phyloP scores from a whole-genome alignment of 1,140 invertebrate species.

The Brachionus rubens region DNA sequence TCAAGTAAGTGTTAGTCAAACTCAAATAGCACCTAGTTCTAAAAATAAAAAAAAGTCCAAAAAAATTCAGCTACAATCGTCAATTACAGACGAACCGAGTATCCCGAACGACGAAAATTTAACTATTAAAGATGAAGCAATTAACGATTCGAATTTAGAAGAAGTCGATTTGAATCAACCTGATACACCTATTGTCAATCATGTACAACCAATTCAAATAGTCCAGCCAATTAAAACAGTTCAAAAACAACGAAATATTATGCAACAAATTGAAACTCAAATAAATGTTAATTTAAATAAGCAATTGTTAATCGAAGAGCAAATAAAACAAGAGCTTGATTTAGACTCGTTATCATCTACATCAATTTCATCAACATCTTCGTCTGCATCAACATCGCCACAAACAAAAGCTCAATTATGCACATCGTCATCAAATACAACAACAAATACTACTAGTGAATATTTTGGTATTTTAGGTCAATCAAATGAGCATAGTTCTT shows the following conservation, averaged over 20 bases:
- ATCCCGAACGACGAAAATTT: neutral
- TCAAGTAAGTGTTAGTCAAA: neutral
- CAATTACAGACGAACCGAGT: neutral
- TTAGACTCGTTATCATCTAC: neutral
- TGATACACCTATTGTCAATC: neutral
- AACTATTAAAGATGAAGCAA: neutral
- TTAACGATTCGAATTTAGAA: neutral
- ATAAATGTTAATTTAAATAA: constrained; percentile 24
- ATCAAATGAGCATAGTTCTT: neutral
- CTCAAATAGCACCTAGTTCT: neutral
- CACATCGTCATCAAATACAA: neutral
- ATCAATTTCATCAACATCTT: neutral
- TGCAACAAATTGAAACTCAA: neutral
- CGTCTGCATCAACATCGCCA: constrained; percentile 2
- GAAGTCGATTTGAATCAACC: constrained; percentile 15
- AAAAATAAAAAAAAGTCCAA: constrained; percentile 7
- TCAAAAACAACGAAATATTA: neutral
- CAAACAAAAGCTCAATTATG: neutral
- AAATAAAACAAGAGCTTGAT: neutral
- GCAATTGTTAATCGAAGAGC: neutral
- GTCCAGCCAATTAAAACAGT: constrained; percentile 19
- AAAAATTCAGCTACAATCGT: constrained; percentile 15
- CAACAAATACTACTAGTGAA: neutral
- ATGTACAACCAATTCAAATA: neutral
- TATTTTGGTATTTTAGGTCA: constrained; percentile 11